These are phyloP conservation scores for Tridacna crocea DNA, from an alignment of 2,888 invertebrate species.

Conservation along the genomic window DNA sequence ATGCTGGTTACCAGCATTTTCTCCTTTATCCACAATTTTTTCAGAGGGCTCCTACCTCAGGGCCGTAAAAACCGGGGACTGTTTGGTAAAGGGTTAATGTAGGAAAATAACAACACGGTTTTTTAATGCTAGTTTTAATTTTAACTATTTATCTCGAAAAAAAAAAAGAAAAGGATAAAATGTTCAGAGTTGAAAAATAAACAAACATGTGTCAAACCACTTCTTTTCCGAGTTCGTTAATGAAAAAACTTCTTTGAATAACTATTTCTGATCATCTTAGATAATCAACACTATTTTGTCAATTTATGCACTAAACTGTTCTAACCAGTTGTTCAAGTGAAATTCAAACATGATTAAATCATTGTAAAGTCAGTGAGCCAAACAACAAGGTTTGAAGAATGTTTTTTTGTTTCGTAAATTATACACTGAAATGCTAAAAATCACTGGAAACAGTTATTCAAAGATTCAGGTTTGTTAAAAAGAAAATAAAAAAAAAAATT, in stretches of 20 bases:
- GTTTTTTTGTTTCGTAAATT: too few relatives aligned
- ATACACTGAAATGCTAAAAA: neutral
- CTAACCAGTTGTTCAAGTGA: neutral
- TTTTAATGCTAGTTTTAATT: too few relatives aligned
- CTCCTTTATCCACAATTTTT: too few relatives aligned
- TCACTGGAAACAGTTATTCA: conserved; percentile 5
- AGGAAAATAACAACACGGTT: too few relatives aligned
- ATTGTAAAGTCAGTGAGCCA: neutral
- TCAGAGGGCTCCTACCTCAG: too few relatives aligned
- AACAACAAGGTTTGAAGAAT: too few relatives aligned
- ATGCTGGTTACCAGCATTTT: neutral
- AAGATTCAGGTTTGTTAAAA: neutral
- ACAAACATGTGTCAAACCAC: conserved; percentile 26
- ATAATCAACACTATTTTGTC: too few relatives aligned
- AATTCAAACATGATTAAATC: neutral
- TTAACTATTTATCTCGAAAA: neutral
- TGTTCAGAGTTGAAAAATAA: neutral
- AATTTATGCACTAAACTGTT: neutral
- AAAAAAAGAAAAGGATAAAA: neutral
- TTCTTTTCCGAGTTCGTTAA: neutral
- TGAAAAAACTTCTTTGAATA: conserved; percentile 8
- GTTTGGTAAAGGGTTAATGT: too few relatives aligned
- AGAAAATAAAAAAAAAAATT: neutral
- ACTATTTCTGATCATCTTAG: neutral
- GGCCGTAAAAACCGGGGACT: too few relatives aligned